A percentile compares a stretch with the other conserved stretches of the same genome.
phyloP scores from a whole-genome alignment of 2,888 invertebrate genomes.

The Xylota sylvarum region DNA sequence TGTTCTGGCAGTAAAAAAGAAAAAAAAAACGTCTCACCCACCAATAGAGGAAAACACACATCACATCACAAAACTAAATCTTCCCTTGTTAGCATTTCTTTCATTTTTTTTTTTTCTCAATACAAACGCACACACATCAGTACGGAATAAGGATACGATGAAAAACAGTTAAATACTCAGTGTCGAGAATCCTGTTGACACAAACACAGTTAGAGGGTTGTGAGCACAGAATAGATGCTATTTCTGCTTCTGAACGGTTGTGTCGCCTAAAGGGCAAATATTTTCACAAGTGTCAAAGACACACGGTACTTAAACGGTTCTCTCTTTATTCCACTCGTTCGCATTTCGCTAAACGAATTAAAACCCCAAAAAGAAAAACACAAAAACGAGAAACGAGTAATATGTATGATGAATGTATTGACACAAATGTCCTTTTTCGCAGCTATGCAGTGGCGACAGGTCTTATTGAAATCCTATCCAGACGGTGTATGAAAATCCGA shows the following conservation, averaged over 20 bases:
- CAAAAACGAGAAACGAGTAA: slow-evolving; percentile 7
- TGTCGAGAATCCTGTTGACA: slow-evolving; percentile 72
- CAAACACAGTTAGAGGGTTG: slow-evolving; percentile 80
- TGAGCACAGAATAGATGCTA: slow-evolving; percentile 66
- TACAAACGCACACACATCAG: slow-evolving; percentile 46
- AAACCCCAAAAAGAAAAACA: slow-evolving; percentile 43
- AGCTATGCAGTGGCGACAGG: slow-evolving; percentile 93
- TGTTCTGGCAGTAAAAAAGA: slow-evolving; percentile 42
- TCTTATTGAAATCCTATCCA: slow-evolving; percentile 91
- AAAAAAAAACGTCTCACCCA: too few species aligned
- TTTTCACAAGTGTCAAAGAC: slow-evolving; percentile 85
- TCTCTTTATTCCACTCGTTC: slow-evolving; percentile 59
- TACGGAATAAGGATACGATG: slow-evolving; percentile 21
- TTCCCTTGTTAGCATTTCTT: slow-evolving; percentile 46
- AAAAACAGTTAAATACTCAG: slow-evolving; percentile 76
- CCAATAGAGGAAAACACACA: too few species aligned
- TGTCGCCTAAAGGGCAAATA: slow-evolving; percentile 81
- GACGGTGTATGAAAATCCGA: slow-evolving; percentile 89
- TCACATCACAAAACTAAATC: slow-evolving; percentile 59
- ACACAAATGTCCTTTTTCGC: slow-evolving; percentile 81
- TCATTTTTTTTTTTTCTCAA: slow-evolving; percentile 54
- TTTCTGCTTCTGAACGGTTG: slow-evolving; percentile 73
- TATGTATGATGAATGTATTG: slow-evolving; percentile 59
- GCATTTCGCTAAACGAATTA: slow-evolving; percentile 75
- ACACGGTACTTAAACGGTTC: slow-evolving; percentile 84